Evolutionary conservation across 2,888 invertebrate genomes (phyloP), one percentile per base, ranked within the genome.

Genomic region (Scaptomyza reducta): DNA sequence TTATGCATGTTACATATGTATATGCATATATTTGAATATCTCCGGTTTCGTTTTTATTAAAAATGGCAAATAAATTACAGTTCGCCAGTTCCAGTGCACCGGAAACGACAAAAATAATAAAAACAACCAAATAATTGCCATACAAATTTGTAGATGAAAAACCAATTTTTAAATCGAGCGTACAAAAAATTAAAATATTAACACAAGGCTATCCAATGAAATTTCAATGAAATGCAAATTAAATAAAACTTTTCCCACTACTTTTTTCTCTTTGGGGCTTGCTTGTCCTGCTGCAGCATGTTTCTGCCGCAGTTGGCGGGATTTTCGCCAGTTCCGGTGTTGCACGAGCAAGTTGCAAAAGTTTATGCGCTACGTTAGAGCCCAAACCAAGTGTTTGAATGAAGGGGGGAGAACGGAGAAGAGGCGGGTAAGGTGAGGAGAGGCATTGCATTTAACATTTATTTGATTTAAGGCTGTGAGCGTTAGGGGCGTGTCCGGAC

Each of bases 51-150:
- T 10, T 2, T 35, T 13, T 13, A 13, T 31, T 5, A n/a, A n/a
- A 35, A 33, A 7, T 1, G 6, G 35, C 38, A 14, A 7, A 65
- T 79, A 58, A 75, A 79, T 79, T 79, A 63, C n/a, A 31, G n/a
- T 6, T 7, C 3, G 25, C 41, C 33, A 9, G 18, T 45, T 40
- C 38, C 33, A 9, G 16, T 45, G 42, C 25, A 47, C 14, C 31
- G 16, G 31, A n/a, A 14, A 29, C 38, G 40, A 33, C 13, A 41
- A 51, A n/a, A 31, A 42, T 16, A 1, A 31, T 5, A 10, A 31
- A 33, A n/a, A 13, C 13, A 13, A 11, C 18, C 27, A 46, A 22
- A 46, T 27, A 10, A 13, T 33, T 44, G 16, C 33, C 16, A n/a
- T 16, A 25, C 6, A 49, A 38, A 38, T 14, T n/a, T 7, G n/a